Base-by-base conservation (phyloP, 2,888 invertebrate species). In the Deroplatys truncata region DNA sequence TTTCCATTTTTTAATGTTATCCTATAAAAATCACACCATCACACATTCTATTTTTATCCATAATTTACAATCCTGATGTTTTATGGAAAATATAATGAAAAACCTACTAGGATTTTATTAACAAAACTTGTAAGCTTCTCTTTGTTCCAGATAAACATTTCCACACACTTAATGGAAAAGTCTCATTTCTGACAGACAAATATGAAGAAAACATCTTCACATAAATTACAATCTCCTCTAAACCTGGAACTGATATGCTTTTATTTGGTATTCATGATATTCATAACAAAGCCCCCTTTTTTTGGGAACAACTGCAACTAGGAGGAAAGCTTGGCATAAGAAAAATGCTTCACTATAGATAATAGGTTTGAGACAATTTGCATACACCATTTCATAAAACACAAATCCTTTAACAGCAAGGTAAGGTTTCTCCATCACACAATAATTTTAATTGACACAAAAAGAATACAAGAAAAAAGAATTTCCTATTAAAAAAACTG, bases 201-300 rank as follows among this genome's bases (percentile, higher is more conserved):
- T 16, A 72, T 72, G 56, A 72, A 72, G 56, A 16, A 16, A 43
- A 20, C 9, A 72, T 25, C 56, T 72, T 72, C 25, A 72, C 56
- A 72, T 25, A 20, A 20, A 72, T 72, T 25, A 43, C 13, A 25
- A 29, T 29, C 28, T 83, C 82, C 10, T n/a, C 3, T 82, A 35
- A 82, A 87, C 87, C 83, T 87, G 83, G 87, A 87, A 87, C 31
- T 87, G 87, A 87, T 87, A 87, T 87, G 87, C 87, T 87, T 82
- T 35, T 31, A 35, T 87, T 87, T 87, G 72, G 15, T 35, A 29
- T 87, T 83, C 25, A 72, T 72, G 56, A 72, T 72, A 72, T 72
- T 72, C 25, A 25, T 72, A 72, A 72, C 20, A 72, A 72, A 9
- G 43, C 43, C 56, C 56, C 56, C 25, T 72, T 72, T 72, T 20